phyloP scores from a whole-genome alignment of 2,888 invertebrate species.

The Bellardia pandia region DNA sequence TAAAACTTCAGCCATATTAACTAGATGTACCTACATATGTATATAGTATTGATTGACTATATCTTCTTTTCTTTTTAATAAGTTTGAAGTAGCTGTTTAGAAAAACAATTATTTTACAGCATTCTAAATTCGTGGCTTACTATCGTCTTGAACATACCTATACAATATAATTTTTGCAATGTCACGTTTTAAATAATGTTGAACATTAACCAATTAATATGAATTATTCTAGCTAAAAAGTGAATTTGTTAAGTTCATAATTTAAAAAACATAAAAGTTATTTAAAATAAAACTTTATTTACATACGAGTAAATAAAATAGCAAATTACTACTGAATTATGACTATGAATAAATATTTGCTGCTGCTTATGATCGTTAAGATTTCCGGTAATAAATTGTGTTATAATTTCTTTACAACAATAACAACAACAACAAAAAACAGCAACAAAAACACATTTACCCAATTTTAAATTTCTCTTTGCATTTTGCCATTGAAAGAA shows the following conservation, averaged over 20 bases:
- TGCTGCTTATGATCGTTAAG: constrained; percentile 14
- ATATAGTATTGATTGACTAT: too few species aligned
- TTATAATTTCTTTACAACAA: constrained; percentile 53
- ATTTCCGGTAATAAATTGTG: constrained; percentile 58
- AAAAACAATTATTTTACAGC: constrained; percentile 15
- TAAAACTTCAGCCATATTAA: too few species aligned
- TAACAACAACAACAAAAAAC: not conserved
- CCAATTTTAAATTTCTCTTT: constrained; percentile 40
- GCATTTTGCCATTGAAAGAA: constrained; percentile 56
- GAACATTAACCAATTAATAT: not conserved
- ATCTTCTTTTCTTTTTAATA: too few species aligned
- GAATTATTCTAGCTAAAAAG: not conserved
- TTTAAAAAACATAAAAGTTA: not conserved
- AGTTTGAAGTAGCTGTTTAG: too few species aligned
- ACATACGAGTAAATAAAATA: too few species aligned
- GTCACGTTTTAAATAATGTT: constrained; percentile 34
- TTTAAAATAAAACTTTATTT: not conserved
- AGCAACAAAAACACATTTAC: constrained; percentile 47
- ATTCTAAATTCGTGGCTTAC: not conserved
- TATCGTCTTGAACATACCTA: not conserved
- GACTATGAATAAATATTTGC: constrained; percentile 3
- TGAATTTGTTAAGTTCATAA: not conserved
- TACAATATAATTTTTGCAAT: constrained; percentile 19
- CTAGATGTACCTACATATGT: too few species aligned
- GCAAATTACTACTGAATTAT: constrained; percentile 10